Base-by-base conservation (phyloP, 2,113 vertebrate genomes). In the Sylvia atricapilla region DNA sequence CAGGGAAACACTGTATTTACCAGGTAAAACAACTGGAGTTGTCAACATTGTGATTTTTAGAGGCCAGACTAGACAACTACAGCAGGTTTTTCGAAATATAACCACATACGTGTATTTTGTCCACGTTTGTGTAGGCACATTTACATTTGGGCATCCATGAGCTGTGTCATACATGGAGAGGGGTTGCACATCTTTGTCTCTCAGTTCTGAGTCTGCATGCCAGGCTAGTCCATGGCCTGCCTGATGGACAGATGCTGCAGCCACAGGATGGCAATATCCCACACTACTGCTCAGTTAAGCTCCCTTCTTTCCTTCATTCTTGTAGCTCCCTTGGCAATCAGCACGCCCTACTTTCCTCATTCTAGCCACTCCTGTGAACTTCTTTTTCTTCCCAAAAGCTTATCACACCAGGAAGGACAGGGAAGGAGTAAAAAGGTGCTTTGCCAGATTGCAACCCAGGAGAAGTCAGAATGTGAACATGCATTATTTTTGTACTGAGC, bases 71-170 rank as follows among this genome's bases (percentile, higher is more conserved):
- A 35, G 59, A 13, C 49, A 70, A 53, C 15, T 22, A 24, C 7
- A n/a, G 55, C 41, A 64, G 19, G 41, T 47, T 70, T 77, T 41
- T 41, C 24, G 31, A 74, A 53, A 60, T 35, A 21, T 1, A 60
- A 81, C 23, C 17, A 25, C 0, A 1, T 13, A 9, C 43, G 28
- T 28, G 4, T 35, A n/a, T 80, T 72, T 55, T 39, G 6, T 7
- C 49, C 1, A 0, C 27, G 9, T 47, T 39, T 50, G 22, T 8
- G 8, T 5, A 23, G 1, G 14, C 4, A 10, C 7, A 31, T n/a
- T 43, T 69, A 22, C 24, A 31, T 11, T 39, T 43, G 30, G 69
- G 72, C 41, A 69, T 12, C 58, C 72, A 12, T 19, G 27, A 85
- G 28, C 33, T 53, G 31, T 14, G 21, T 10, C 70, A 41, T 0